Percentiles rank a stretch among this genome's conserved stretches.
These are phyloP conservation scores for Salvelinus namaycush DNA, from an alignment of 2,113 vertebrate genomes.

Conservation along the genomic window DNA sequence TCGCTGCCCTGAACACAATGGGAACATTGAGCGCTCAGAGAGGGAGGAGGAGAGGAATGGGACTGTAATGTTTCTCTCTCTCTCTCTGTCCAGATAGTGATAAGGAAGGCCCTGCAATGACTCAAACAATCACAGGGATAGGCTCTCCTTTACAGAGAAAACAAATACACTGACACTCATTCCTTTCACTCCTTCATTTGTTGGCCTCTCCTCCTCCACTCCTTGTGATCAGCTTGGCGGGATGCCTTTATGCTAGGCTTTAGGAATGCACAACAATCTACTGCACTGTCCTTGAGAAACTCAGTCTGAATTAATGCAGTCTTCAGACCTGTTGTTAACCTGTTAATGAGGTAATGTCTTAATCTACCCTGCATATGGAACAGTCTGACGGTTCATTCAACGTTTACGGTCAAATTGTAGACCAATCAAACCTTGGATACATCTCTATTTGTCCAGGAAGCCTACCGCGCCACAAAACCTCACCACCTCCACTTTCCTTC, in stretches of 20 bases:
- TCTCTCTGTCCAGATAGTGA: slow-evolving; percentile 43
- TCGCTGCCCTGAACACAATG: slow-evolving; percentile 67
- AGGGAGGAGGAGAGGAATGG: neutral
- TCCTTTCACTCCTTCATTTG: neutral
- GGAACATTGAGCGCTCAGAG: slow-evolving; percentile 61
- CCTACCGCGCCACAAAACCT: neutral
- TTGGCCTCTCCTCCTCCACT: neutral
- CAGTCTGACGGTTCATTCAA: neutral
- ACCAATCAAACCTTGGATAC: neutral
- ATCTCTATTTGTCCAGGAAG: neutral
- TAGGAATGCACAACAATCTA: neutral
- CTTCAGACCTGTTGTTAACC: neutral
- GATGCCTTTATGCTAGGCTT: neutral
- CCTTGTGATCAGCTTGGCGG: neutral
- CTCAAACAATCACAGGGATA: slow-evolving; percentile 9
- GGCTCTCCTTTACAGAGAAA: slow-evolving; percentile 3
- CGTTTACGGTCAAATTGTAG: neutral
- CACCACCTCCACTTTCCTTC: neutral
- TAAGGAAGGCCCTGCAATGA: slow-evolving; percentile 48
- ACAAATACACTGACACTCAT: neutral
- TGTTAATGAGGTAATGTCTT: neutral
- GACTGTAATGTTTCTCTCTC: slow-evolving; percentile 37
- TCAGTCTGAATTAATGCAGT: neutral
- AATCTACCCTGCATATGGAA: neutral
- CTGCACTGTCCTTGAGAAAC: neutral